Conservation (phyloP, 2,888 invertebrate genomes). For the Prosopocoilus inquinatus region DNA sequence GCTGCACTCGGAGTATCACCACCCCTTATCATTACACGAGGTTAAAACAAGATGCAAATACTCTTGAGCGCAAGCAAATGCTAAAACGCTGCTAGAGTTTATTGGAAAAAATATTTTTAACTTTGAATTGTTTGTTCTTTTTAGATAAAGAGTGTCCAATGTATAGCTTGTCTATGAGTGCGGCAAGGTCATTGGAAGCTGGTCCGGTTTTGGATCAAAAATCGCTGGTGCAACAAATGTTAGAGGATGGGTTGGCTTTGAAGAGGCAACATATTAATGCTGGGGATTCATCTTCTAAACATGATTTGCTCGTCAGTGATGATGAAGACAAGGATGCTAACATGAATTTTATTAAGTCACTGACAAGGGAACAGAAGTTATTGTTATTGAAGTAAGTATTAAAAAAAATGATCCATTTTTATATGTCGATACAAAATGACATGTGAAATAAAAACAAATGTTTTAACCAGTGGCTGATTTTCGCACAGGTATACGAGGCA, state of each 20-base stretch:
- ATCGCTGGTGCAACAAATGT: slow-evolving; percentile 83
- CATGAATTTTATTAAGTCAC: slow-evolving; percentile 76
- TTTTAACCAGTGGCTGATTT: too few relatives aligned
- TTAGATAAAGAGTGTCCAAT: slow-evolving; percentile 93
- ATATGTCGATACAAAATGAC: too few relatives aligned
- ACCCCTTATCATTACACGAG: too few relatives aligned
- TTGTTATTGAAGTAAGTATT: slow-evolving; percentile 78
- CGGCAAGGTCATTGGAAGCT: slow-evolving; percentile 70
- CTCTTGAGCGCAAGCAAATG: too few relatives aligned
- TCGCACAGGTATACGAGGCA: too few relatives aligned
- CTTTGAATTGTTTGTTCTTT: slow-evolving; percentile 36
- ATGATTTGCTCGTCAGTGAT: slow-evolving; percentile 60
- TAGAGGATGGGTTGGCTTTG: slow-evolving; percentile 86
- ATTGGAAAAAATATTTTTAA: background rate
- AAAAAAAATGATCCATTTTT: background rate
- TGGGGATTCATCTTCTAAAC: slow-evolving; percentile 52
- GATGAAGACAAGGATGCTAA: slow-evolving; percentile 61
- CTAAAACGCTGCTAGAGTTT: too few relatives aligned
- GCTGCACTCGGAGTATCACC: too few relatives aligned
- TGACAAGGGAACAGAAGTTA: slow-evolving; percentile 86
- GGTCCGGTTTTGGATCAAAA: slow-evolving; percentile 67
- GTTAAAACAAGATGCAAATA: too few relatives aligned
- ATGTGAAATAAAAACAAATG: too few relatives aligned
- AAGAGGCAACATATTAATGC: slow-evolving; percentile 72
- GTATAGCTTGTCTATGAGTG: slow-evolving; percentile 81